phyloP scores from a whole-genome alignment of 2,888 invertebrate species.

The Metalampra italica region DNA sequence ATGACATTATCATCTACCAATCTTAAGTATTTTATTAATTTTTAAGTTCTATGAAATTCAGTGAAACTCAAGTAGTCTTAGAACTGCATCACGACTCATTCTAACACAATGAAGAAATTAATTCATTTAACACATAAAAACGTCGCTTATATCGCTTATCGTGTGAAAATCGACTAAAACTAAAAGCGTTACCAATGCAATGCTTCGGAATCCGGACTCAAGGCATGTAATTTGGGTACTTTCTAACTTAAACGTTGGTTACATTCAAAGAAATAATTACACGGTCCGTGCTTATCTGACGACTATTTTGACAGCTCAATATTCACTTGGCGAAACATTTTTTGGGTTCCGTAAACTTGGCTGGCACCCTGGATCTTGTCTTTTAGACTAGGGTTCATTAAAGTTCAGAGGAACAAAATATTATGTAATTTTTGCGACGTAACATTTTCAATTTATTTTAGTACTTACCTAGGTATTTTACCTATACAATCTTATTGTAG shows the following conservation, averaged over 20 bases:
- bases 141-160: constrained; percentile 37
- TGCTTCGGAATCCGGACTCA: constrained; percentile 23
- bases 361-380: background rate
- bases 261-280: constrained; percentile 63
- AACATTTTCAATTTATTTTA: too few relatives aligned
- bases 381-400: too few relatives aligned
- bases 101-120: constrained; percentile 57
- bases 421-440: too few relatives aligned
- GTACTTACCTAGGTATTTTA: too few relatives aligned
- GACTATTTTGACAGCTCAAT: constrained; percentile 63
- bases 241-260: constrained; percentile 46
- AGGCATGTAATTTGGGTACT: constrained; percentile 54
- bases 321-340: constrained; percentile 50
- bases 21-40: too few relatives aligned
- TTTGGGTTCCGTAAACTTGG: constrained; percentile 6
- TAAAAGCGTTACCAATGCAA: constrained; percentile 39
- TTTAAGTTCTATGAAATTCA: too few relatives aligned
- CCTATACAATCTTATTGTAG: too few relatives aligned
- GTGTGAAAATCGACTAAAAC: constrained; percentile 52
- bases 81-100: too few relatives aligned
- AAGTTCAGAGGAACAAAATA: too few relatives aligned
- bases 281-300: constrained; percentile 51
- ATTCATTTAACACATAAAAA: constrained; percentile 41
- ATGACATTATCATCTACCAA: too few relatives aligned
- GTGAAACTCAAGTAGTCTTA: too few relatives aligned